Percentiles rank a stretch among this genome's conserved stretches.
Evolutionary conservation across 2,888 invertebrate genomes (phyloP).

Genomic region (Drosophila anomelani): DNA sequence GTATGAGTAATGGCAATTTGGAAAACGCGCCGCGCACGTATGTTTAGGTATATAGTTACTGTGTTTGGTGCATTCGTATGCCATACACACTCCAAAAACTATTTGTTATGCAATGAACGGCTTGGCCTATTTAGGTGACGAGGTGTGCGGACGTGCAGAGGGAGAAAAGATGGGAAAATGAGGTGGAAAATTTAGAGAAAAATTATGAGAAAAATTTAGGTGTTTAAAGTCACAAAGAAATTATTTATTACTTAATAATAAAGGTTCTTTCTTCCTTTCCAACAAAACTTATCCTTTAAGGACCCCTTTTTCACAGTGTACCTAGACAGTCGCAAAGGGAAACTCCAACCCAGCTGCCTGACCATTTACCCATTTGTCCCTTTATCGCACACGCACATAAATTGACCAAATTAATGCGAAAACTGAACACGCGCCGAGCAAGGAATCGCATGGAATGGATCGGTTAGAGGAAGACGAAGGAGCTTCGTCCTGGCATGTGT

Average conservation of each 20-base stretch:
- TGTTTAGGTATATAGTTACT: not conserved
- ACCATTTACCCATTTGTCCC: conserved; percentile 44
- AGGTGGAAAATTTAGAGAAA: no score
- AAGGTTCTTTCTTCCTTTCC: no score
- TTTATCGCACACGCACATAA: conserved; percentile 58
- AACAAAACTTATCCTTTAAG: not conserved
- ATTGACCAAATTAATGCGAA: conserved; percentile 75
- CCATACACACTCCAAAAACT: conserved; percentile 25
- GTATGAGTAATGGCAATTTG: conserved; percentile 59
- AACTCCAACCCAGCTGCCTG: conserved; percentile 3
- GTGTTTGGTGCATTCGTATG: conserved; percentile 9
- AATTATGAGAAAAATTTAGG: no score
- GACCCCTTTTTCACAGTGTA: conserved; percentile 3
- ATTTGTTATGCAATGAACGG: conserved; percentile 58
- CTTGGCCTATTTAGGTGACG: conserved; percentile 52
- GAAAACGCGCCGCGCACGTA: conserved; percentile 22
- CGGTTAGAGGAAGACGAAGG: conserved; percentile 3
- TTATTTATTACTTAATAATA: no score
- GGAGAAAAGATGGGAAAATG: not conserved
- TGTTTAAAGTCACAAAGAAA: no score
- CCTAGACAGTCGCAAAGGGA: not conserved
- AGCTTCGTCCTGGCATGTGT: conserved; percentile 29
- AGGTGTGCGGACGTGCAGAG: conserved; percentile 4
- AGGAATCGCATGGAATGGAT: conserved; percentile 20
- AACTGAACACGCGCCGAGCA: conserved; percentile 51